phyloP scores from a whole-genome alignment of 1,140 invertebrate genomes.

The Tetraneura akinire region DNA sequence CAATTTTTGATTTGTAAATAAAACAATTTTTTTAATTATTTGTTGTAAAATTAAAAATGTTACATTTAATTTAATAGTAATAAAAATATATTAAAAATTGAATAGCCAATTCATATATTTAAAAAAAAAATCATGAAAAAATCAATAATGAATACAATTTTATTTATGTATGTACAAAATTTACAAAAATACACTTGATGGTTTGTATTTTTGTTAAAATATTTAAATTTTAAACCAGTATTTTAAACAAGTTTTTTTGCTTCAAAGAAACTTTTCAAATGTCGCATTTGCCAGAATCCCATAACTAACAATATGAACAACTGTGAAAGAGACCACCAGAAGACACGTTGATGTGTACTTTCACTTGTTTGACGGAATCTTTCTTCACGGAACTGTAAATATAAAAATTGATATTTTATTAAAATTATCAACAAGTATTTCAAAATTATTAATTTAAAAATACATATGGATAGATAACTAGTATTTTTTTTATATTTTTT shows the following conservation, averaged over 20 bases:
- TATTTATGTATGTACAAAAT: constrained; percentile 39
- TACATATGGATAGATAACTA: no score
- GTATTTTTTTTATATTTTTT: no score
- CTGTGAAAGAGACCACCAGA: constrained; percentile 97
- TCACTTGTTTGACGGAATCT: constrained; percentile 96
- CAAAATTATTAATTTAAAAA: no score
- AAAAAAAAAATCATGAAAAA: constrained; percentile 22
- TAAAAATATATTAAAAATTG: constrained; percentile 1
- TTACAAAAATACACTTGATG: constrained; percentile 30
- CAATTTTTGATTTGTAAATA: constrained; percentile 11
- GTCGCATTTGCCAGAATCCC: constrained; percentile 98
- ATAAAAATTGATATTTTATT: constrained; percentile 43
- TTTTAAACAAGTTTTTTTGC: constrained; percentile 95
- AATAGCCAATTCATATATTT: constrained; percentile 32
- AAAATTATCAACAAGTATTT: no score
- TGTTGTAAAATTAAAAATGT: constrained; percentile 40
- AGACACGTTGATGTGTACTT: constrained; percentile 93
- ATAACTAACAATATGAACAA: constrained; percentile 86
- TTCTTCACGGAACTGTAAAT: constrained; percentile 92
- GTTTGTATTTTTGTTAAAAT: constrained; percentile 23
- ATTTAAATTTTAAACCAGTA: not conserved
- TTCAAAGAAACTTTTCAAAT: constrained; percentile 99
- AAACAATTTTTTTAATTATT: constrained; percentile 25
- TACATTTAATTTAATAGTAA: constrained; percentile 36
- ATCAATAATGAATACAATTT: constrained; percentile 17